phyloP scores from a whole-genome alignment of 2,113 vertebrate species.

The Thomomys bottae region DNA sequence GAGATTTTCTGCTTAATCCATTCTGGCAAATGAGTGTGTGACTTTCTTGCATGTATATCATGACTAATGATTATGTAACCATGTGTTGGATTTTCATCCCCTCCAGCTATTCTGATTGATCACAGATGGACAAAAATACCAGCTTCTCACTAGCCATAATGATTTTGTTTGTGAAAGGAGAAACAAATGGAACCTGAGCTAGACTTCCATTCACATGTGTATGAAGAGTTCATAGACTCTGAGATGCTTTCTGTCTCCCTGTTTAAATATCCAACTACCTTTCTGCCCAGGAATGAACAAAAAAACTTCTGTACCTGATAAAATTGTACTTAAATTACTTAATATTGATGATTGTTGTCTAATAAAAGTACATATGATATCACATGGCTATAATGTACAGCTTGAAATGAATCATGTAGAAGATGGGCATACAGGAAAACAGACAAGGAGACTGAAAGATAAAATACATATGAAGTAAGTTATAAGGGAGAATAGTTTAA shows the following conservation, averaged over 20 bases:
- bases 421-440: neutral
- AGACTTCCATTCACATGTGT: slow-evolving; percentile 60
- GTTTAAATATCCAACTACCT: neutral
- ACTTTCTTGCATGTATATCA: slow-evolving; percentile 65
- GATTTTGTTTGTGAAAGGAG: slow-evolving; percentile 76
- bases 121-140: slow-evolving; percentile 70
- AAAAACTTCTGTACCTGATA: neutral
- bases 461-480: no score
- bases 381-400: neutral
- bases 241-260: neutral
- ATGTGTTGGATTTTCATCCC: slow-evolving; percentile 71
- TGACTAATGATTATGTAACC: slow-evolving; percentile 67
- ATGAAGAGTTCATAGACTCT: slow-evolving; percentile 20
- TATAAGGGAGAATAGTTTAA: neutral
- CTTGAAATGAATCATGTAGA: slow-evolving; percentile 2
- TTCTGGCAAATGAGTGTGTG: slow-evolving; percentile 60
- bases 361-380: neutral
- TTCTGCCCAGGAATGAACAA: neutral
- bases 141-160: slow-evolving; percentile 69
- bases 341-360: slow-evolving; percentile 26
- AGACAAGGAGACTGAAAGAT: no score
- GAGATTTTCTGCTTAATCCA: slow-evolving; percentile 59
- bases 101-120: slow-evolving; percentile 69
- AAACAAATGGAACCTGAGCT: slow-evolving; percentile 64
- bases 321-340: slow-evolving; percentile 25